These are phyloP conservation scores for Orgyia antiqua DNA, from an alignment of 2,888 invertebrate genomes.

Conservation along the genomic window DNA sequence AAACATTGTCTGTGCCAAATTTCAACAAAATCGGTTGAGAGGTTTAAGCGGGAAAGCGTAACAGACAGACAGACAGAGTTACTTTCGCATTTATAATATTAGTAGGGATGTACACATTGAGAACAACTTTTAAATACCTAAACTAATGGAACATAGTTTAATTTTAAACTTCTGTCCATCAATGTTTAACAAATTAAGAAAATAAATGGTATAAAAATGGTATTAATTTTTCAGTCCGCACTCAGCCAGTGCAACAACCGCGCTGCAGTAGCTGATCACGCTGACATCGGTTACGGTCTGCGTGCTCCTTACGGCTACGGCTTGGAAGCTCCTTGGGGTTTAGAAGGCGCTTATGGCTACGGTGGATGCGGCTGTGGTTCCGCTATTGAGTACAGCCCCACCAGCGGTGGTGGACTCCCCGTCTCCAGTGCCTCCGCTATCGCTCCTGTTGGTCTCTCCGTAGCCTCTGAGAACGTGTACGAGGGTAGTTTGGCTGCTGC, in stretches of 20 bases:
- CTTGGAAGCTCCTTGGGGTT: not conserved
- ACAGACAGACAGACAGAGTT: too few species aligned
- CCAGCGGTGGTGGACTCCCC: conserved; percentile 22
- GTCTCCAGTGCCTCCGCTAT: conserved; percentile 32
- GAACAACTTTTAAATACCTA: too few species aligned
- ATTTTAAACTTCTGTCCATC: too few species aligned
- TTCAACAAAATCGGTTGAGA: too few species aligned
- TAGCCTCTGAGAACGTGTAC: conserved; percentile 26
- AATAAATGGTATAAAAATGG: too few species aligned
- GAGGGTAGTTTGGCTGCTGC: conserved; percentile 7
- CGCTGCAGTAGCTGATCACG: not conserved
- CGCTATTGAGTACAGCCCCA: conserved; percentile 5
- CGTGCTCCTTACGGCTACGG: not conserved
- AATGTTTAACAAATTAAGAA: too few species aligned
- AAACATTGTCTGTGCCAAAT: too few species aligned
- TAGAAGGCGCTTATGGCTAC: not conserved
- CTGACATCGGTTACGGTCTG: conserved; percentile 1
- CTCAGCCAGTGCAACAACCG: conserved; percentile 4
- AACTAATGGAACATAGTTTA: too few species aligned
- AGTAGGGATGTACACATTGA: too few species aligned
- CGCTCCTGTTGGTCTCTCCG: conserved; percentile 29
- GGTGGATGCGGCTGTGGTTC: not conserved
- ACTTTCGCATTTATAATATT: too few species aligned
- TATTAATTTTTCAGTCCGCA: conserved; percentile 1
- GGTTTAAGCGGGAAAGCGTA: too few species aligned